Evolutionary conservation across 1,140 invertebrate genomes (phyloP), one percentile per base, ranked within the genome.

Genomic region (Drosophila nasuta): DNA sequence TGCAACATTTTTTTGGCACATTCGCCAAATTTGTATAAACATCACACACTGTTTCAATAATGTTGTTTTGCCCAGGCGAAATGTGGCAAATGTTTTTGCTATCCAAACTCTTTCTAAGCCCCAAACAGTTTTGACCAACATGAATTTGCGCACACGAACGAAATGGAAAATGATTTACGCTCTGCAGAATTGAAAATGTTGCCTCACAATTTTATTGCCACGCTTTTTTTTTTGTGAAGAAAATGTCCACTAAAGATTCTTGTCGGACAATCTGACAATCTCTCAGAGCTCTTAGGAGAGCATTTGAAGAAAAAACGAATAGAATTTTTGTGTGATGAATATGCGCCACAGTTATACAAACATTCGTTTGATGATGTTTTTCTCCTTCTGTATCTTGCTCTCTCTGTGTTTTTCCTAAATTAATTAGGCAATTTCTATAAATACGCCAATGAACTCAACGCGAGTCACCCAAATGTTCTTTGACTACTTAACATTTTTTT

Each of bases 351-450:
- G 66, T 58, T 62, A 65, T 15, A 75, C 56, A 87, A 79, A 68
- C 76, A 88, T 65, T 71, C 77, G 79, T 67, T 68, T 38, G 48
- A 73, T 72, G 52, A 73, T 72, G 67, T 73, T 79, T 75, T 64
- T 17, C 48, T 25, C 28, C 20, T 45, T 46, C 20, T 48, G 25
- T 46, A 49, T 54, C 30, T 11, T 28, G 63, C 41, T 54, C 30
- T 11, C 41, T 67, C 41, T 65, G 64, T 69, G 75, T 65, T 89
- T 88, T 85, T 82, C 28, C 79, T 78, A 79, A 91, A 89, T 91
- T 91, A 91, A 91, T 91, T 91, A 91, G 89, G 81, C 79, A 91
- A 91, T 81, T 82, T 89, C 88, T 88, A 88, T 66, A 88, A 91
- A 91, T 91, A 89, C 52, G 46, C 43, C 70, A 57, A 85, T 91